A percentile compares a stretch with the other conserved stretches of the same genome.
Evolutionary conservation across 2,797 vertebrate species (phyloP).

Genomic region (Myotis pilosus): DNA sequence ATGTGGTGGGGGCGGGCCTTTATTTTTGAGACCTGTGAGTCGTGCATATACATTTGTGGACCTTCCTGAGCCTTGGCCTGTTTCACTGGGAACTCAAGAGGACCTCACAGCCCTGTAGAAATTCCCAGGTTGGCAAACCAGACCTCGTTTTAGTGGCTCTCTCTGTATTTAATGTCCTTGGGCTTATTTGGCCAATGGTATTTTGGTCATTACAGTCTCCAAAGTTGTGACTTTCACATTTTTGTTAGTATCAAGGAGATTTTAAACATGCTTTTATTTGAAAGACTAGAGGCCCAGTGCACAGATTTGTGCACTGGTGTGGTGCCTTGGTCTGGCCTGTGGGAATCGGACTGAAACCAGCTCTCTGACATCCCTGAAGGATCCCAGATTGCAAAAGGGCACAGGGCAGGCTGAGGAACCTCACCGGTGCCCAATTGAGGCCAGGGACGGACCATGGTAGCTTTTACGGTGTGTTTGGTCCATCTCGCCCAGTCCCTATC

Average conservation of each 20-base stretch:
- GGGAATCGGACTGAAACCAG: no score
- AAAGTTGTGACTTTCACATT: not conserved
- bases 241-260: slow-evolving; percentile 2
- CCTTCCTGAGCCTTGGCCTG: not conserved
- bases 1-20: not conserved
- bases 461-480: no score
- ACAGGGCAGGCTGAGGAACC: no score
- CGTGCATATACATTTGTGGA: no score
- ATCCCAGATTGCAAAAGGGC: no score
- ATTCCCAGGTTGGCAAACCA: not conserved
- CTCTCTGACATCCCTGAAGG: no score
- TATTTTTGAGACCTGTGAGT: not conserved
- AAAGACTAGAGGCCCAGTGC: not conserved
- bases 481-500: no score
- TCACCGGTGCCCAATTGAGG: no score
- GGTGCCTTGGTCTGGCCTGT: no score
- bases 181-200: not conserved
- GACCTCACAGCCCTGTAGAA: not conserved
- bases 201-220: not conserved
- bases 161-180: not conserved
- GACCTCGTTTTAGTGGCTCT: not conserved
- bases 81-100: not conserved
- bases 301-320: no score
- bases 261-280: not conserved
- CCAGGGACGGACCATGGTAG: no score